These are phyloP conservation scores for Cabera pusaria DNA, from an alignment of 2,888 invertebrate genomes.

Conservation along the genomic window DNA sequence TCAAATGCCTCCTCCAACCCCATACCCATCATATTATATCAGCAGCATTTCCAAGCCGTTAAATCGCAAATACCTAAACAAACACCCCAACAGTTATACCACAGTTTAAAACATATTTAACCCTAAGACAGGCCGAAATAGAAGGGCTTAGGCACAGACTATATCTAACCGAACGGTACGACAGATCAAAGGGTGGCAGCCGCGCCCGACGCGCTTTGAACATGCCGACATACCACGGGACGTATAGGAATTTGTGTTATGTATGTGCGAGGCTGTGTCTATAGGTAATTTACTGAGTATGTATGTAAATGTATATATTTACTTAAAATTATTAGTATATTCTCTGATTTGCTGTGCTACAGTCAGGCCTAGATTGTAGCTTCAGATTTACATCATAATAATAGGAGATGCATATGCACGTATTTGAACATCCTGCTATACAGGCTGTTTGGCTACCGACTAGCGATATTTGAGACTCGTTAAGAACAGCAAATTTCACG, in stretches of 20 bases:
- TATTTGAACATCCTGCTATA: too few species aligned
- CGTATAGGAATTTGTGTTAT: slow-evolving; percentile 33
- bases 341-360: too few species aligned
- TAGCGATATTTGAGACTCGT: too few species aligned
- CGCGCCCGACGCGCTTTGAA: slow-evolving; percentile 51
- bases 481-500: too few species aligned
- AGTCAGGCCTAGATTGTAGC: too few species aligned
- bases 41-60: slow-evolving; percentile 15
- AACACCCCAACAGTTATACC: slow-evolving; percentile 18
- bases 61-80: slow-evolving; percentile 22
- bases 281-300: slow-evolving; percentile 20
- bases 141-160: slow-evolving; percentile 47
- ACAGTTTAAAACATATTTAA: slow-evolving; percentile 28
- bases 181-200: slow-evolving; percentile 56
- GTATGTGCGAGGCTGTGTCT: slow-evolving; percentile 25
- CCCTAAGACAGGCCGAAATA: slow-evolving; percentile 47
- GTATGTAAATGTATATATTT: not conserved
- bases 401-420: too few species aligned
- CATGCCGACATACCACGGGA: slow-evolving; percentile 43
- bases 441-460: too few species aligned
- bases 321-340: not conserved
- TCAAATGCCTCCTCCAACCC: too few species aligned
- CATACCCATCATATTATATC: slow-evolving; percentile 4
- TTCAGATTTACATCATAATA: too few species aligned
- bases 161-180: slow-evolving; percentile 39